These are phyloP conservation scores for Python bivittatus DNA, from an alignment of 2,113 vertebrate genomes.

Conservation along the genomic window DNA sequence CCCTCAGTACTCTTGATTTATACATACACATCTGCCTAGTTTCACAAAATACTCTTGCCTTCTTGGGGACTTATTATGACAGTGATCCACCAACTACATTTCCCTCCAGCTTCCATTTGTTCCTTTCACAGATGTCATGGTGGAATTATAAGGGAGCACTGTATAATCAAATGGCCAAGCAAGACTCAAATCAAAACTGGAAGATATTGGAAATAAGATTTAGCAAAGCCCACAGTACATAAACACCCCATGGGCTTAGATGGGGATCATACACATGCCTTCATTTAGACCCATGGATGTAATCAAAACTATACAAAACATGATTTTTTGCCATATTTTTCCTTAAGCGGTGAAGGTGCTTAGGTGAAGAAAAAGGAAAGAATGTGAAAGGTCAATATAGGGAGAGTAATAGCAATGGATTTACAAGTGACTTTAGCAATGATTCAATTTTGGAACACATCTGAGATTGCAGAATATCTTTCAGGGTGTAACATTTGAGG, in stretches of 20 bases:
- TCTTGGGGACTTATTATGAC: background rate
- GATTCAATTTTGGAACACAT: background rate
- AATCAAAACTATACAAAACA: background rate
- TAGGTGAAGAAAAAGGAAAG: background rate
- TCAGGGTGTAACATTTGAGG: background rate
- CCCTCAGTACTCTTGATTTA: conserved; percentile 14
- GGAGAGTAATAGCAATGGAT: background rate
- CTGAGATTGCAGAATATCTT: background rate
- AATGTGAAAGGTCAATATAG: background rate
- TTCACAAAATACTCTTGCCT: background rate
- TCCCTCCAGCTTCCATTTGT: background rate
- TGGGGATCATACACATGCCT: background rate
- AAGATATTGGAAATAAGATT: background rate
- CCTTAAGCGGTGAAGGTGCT: too few relatives aligned
- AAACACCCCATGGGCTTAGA: background rate
- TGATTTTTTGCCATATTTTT: background rate
- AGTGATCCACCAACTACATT: background rate
- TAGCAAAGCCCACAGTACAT: background rate
- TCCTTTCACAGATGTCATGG: background rate
- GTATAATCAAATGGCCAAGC: background rate
- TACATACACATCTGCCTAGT: conserved; percentile 7
- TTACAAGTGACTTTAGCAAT: background rate
- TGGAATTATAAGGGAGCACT: background rate
- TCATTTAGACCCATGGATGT: background rate
- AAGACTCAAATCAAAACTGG: background rate